Base-by-base conservation (phyloP, 2,797 vertebrate genomes). In the Danio kyathit region DNA sequence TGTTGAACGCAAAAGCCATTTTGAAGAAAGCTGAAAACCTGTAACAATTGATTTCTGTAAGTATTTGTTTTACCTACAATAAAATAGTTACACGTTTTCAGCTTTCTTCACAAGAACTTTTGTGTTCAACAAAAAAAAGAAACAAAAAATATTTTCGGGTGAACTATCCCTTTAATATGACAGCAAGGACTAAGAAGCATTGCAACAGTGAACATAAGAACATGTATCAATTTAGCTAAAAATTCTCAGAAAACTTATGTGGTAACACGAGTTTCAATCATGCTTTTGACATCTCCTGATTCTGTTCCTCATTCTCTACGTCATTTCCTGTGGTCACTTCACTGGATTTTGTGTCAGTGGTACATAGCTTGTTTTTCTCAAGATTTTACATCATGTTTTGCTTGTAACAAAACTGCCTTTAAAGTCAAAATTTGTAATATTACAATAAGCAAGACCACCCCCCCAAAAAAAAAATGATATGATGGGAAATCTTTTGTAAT, bases 261-360 rank as follows among this genome's bases (percentile, higher is more conserved):
- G 8, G 14, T 13, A 6, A 5, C 7, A 69, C 14, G 9, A n/a
- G 49, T 52, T 41, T 54, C 21, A 52, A 10, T 51, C 21, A 48
- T 4, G 9, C 19, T 52, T 69, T 46, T 38, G 66, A 38, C 66
- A n/a, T 69, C 48, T 40, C 29, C 66, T 70, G 48, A 70, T 40
- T 9, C 14, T 71, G 49, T 41, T 17, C 29, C 67, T 16, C 49
- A 14, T 41, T 71, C 51, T 54, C 4, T n/a, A 52, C 16, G 43
- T 56, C 1, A 71, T 71, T 56, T 56, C 6, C 69, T 56, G 51
- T 56, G 6, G n/a, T 54, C 10, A 41, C 21, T 13, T 38, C 14
- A 38, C 57, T 38, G 21, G 29, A 38, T 21, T 60, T 60, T 4
- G 14, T 13, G 57, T 38, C 21, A 29, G 57, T 13, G 57, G 21